Conservation (phyloP, 2,888 invertebrate species). For the Epicampocera succincta region DNA sequence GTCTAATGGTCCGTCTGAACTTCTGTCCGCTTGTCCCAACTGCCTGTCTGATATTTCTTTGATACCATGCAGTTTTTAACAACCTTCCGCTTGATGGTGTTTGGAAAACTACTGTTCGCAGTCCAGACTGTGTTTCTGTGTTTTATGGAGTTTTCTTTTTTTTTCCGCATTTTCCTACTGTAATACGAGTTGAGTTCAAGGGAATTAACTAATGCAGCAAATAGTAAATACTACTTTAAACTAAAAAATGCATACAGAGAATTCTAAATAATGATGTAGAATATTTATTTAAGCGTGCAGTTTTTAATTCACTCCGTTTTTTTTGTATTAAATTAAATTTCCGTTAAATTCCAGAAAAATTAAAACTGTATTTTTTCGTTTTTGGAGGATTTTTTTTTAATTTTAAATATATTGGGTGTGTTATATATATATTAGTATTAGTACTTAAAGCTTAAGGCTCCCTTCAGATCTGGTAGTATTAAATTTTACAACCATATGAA, state of each 20-base stretch:
- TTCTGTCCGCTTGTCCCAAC: neutral
- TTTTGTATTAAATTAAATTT: neutral
- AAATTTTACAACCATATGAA: too few species aligned
- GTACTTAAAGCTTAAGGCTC: too few species aligned
- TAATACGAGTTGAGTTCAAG: slow-evolving; percentile 63
- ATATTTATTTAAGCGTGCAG: neutral
- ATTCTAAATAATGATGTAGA: too few species aligned
- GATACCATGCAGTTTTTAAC: neutral
- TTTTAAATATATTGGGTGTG: too few species aligned
- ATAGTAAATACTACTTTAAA: slow-evolving; percentile 17
- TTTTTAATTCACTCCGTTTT: neutral
- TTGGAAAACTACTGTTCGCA: neutral
- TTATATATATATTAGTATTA: too few species aligned
- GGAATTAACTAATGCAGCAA: slow-evolving; percentile 59
- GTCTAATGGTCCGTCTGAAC: neutral
- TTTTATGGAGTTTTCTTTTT: slow-evolving; percentile 12
- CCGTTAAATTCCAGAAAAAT: neutral
- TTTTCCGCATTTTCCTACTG: slow-evolving; percentile 13
- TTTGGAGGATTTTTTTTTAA: too few species aligned
- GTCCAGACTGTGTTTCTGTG: neutral
- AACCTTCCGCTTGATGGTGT: neutral
- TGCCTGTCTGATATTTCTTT: neutral
- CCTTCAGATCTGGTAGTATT: too few species aligned
- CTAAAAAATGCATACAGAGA: slow-evolving; percentile 1
- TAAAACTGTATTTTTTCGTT: too few species aligned